Conservation (phyloP, 2,888 invertebrate genomes). For the Acanthosepion esculentum region DNA sequence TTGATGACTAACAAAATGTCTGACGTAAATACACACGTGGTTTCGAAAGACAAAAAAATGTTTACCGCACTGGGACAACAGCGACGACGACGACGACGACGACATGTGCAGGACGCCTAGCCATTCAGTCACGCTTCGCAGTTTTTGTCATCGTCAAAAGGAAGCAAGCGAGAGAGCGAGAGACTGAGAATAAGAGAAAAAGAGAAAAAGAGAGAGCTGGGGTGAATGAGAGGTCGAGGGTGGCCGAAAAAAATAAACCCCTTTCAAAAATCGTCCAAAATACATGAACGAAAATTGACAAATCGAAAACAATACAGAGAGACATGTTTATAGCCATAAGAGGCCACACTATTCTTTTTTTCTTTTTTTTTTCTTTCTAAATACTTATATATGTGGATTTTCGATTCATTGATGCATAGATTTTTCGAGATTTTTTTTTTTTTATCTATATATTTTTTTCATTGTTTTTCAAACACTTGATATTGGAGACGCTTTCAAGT, state of each 20-base stretch:
- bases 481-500: constrained; percentile 10
- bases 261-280: neutral
- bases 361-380: neutral
- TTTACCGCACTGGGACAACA: neutral
- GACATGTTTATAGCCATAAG: neutral
- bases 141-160: neutral
- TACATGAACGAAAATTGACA: neutral
- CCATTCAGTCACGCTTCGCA: neutral
- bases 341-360: neutral
- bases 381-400: neutral
- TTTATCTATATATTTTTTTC: neutral
- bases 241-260: no score
- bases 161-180: neutral
- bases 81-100: neutral
- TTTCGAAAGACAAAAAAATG: neutral
- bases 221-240: no score
- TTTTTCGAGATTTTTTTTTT: neutral
- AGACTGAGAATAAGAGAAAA: no score
- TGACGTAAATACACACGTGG: constrained; percentile 20
- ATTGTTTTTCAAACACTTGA: neutral
- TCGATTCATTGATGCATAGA: neutral
- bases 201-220: no score
- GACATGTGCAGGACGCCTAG: neutral
- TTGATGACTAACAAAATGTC: neutral
- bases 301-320: neutral